phyloP scores from a whole-genome alignment of 2,888 invertebrate genomes.

The Sesia apiformis region DNA sequence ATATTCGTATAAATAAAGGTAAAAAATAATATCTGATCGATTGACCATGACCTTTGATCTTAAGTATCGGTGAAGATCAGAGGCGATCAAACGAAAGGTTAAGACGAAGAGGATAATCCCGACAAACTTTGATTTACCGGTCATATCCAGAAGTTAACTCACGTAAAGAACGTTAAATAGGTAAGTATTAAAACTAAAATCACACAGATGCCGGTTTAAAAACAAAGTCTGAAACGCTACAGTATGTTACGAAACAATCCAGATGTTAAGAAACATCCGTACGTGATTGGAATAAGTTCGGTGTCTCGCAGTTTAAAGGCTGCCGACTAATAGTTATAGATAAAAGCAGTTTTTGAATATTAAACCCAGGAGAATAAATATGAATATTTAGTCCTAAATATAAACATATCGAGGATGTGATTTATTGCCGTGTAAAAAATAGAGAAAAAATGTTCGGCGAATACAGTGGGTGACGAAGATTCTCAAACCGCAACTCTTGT shows the following conservation, averaged over 20 bases:
- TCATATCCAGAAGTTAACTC: slow-evolving; percentile 1
- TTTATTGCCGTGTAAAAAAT: neutral
- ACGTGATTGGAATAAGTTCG: slow-evolving; percentile 48
- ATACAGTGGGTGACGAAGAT: too few relatives aligned
- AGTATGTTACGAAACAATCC: slow-evolving; percentile 58
- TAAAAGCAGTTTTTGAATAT: slow-evolving; percentile 49
- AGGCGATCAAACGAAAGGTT: too few relatives aligned
- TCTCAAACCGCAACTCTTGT: too few relatives aligned
- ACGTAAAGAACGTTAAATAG: slow-evolving; percentile 15
- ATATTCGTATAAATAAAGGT: too few relatives aligned
- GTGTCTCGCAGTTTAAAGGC: slow-evolving; percentile 9
- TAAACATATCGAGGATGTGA: slow-evolving; percentile 1
- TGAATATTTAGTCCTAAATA: slow-evolving; percentile 22
- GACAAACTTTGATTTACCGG: too few relatives aligned
- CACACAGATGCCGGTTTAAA: slow-evolving; percentile 44
- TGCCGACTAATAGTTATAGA: slow-evolving; percentile 30
- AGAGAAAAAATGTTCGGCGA: too few relatives aligned
- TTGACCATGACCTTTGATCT: too few relatives aligned
- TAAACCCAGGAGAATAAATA: slow-evolving; percentile 31
- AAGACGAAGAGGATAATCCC: too few relatives aligned
- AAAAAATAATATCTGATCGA: too few relatives aligned
- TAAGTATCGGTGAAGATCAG: too few relatives aligned
- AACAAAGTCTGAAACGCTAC: slow-evolving; percentile 48
- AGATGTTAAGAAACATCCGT: slow-evolving; percentile 55
- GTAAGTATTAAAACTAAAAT: slow-evolving; percentile 29